These are phyloP conservation scores for Drosophila helvetica DNA, from an alignment of 2,888 invertebrate species.

Conservation along the genomic window DNA sequence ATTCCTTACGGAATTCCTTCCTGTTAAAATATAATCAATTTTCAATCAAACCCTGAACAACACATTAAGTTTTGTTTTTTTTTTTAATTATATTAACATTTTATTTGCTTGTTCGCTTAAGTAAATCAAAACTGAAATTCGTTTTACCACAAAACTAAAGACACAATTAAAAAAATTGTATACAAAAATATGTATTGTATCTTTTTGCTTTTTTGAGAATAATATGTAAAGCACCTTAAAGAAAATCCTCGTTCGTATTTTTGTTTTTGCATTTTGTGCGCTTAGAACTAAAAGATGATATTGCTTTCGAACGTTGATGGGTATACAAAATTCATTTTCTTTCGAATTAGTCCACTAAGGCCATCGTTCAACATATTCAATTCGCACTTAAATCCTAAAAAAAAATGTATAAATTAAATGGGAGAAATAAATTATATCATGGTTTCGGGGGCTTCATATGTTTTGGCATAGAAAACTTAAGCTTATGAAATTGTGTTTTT, in stretches of 20 bases:
- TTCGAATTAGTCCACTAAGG: slow-evolving; percentile 25
- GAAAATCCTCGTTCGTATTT: slow-evolving; percentile 48
- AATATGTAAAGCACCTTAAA: slow-evolving; percentile 67
- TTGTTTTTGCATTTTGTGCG: slow-evolving; percentile 55
- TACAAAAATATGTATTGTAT: slow-evolving; percentile 58
- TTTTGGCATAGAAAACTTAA: slow-evolving; percentile 27
- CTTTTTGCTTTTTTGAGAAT: not conserved
- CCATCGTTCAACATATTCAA: slow-evolving; percentile 27
- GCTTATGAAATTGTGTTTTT: not conserved
- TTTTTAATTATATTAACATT: slow-evolving; percentile 52
- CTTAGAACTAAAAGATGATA: slow-evolving; percentile 47
- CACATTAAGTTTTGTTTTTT: not conserved
- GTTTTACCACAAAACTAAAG: slow-evolving; percentile 33
- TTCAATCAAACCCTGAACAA: too few species aligned
- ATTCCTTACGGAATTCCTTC: too few species aligned
- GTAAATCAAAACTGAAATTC: slow-evolving; percentile 48
- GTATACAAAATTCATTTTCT: slow-evolving; percentile 23
- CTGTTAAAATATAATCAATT: too few species aligned
- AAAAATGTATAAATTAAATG: slow-evolving; percentile 4
- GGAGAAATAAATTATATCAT: slow-evolving; percentile 25
- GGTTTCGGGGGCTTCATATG: not conserved
- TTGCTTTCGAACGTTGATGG: not conserved
- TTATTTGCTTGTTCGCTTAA: slow-evolving; percentile 56
- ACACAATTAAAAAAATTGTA: slow-evolving; percentile 39
- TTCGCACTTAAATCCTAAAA: slow-evolving; percentile 33